Conservation (phyloP, 2,888 invertebrate genomes). For the Frankliniella fusca region DNA sequence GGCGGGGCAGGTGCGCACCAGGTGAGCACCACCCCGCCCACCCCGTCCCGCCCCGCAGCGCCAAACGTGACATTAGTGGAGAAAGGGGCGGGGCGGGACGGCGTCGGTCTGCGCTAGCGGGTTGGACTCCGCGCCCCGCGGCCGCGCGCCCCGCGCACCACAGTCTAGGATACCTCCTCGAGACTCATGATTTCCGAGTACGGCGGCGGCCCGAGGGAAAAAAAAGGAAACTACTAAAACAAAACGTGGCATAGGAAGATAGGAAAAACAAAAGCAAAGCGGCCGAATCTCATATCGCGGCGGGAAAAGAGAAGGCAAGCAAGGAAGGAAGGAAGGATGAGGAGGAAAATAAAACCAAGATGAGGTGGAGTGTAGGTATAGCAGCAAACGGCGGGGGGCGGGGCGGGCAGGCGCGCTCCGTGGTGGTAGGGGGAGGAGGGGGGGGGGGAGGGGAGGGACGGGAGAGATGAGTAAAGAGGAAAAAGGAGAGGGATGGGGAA, state of each 20-base stretch:
- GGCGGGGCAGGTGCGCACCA: no score
- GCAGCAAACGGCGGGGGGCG: background rate
- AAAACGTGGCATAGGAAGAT: background rate
- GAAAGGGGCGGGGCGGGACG: background rate
- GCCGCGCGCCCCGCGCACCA: background rate
- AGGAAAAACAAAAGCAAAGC: background rate
- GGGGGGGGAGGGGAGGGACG: background rate
- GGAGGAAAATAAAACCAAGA: background rate
- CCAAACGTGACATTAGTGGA: no score
- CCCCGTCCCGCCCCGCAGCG: no score
- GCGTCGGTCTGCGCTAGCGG: background rate
- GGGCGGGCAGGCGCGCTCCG: background rate
- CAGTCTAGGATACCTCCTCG: background rate
- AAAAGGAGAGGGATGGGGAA: background rate
- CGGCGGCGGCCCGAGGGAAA: background rate
- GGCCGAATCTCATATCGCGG: no score
- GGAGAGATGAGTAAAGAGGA: background rate
- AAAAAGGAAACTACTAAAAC: slow-evolving; percentile 3
- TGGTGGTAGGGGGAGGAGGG: background rate
- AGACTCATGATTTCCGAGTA: background rate
- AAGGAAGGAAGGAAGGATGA: background rate
- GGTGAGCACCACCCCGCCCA: no score
- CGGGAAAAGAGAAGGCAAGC: background rate
- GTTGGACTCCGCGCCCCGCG: background rate
- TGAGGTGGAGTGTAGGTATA: background rate